phyloP scores from a whole-genome alignment of 2,797 vertebrate genomes.

The Falco peregrinus region DNA sequence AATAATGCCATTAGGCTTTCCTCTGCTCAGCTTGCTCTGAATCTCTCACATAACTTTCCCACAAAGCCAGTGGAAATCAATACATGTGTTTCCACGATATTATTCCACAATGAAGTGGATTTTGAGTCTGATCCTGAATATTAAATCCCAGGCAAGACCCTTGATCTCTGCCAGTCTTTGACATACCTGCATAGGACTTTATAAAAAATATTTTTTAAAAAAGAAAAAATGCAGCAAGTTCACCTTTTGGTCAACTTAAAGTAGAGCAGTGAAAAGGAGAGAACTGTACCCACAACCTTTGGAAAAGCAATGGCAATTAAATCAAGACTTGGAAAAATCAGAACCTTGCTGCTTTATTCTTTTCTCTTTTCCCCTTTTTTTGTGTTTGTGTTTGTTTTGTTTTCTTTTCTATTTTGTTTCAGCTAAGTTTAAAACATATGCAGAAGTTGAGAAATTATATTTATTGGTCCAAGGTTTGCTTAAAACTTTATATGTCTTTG shows the following conservation, averaged over 20 bases:
- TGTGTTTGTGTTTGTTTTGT: neutral
- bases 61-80: neutral
- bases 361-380: too few species aligned
- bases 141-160: neutral
- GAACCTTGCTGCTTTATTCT: neutral
- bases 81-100: neutral
- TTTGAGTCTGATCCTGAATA: constrained; percentile 6
- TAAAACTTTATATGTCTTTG: neutral
- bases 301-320: neutral
- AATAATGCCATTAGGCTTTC: neutral
- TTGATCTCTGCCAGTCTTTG: neutral
- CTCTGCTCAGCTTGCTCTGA: neutral
- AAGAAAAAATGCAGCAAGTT: neutral
- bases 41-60: neutral
- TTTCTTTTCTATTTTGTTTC: neutral
- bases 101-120: neutral
- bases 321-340: neutral
- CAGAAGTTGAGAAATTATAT: neutral
- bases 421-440: neutral
- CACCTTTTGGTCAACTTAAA: neutral
- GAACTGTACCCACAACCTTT: neutral
- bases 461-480: neutral
- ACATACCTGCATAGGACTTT: neutral
- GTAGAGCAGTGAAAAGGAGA: neutral
- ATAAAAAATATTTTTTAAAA: neutral